Base-by-base conservation (phyloP, 2,797 vertebrate species). In the Cyprinella venusta region DNA sequence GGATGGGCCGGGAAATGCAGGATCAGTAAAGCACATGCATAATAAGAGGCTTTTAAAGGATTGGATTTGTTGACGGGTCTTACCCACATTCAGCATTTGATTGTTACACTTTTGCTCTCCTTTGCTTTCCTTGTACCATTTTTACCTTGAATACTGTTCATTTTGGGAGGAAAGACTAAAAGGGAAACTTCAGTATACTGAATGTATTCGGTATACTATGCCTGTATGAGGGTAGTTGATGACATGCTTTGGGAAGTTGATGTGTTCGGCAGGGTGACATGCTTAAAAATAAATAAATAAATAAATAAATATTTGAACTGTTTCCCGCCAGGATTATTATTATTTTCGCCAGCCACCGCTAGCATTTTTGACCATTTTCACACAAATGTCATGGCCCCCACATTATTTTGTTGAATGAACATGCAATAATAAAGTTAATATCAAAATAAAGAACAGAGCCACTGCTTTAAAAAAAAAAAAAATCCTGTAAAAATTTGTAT, bases 11-110 rank as follows among this genome's bases (percentile, higher is more conserved):
- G 50, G 64, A 84, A 80, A 84, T 52, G 65, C 82, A 54, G 76
- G 48, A 63, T 26, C 38, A 42, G 59, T 68, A 68, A 36, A 52
- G 80, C 67, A 26, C 71, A 80, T 54, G 76, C 52, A 71, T 71
- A 84, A 59, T 74, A 56, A 72, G 59, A 80, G 42, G 85, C 85
- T 84, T 86, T 86, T 78, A 83, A 52, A 72, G 67, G 42, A 82
- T 80, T 72, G 52, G 56, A 71, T 84, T 86, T 77, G 10, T 82
- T 68, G 67, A 76, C 70, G 68, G 42, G 50, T 75, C 64, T 61
- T 80, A 63, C 67, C 50, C 54, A 48, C n/a, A 56, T 52, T 68
- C 24, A 68, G 77, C 30, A n/a, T 72, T 50, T 42, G 67, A 76
- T 52, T 8, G 6, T 56, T 70, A 56, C 3, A 4, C 2, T 26